Evolutionary conservation across 2,113 vertebrate species (phyloP), one percentile per base, ranked within the genome.

Genomic region (Mugil cephalus): DNA sequence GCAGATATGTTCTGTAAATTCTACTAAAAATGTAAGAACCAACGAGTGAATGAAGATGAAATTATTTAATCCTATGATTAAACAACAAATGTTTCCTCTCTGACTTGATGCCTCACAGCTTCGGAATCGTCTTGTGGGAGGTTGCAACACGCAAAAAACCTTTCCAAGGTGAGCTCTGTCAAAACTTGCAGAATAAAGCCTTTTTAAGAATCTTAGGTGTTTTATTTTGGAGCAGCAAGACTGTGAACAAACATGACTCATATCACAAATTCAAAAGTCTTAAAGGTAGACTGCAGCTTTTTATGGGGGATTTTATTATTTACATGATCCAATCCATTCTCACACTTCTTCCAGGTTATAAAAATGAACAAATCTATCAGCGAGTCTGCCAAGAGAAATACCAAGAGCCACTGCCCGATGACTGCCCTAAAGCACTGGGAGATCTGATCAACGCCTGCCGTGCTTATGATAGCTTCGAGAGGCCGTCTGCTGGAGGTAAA

Each of bases 61-160:
- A 2, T 30, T 2, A 30, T 30, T 30, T 2, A 2, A 30, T 30
- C 5, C 3, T 30, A 3, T 2, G 10, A 61, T 61, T 10, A 17
- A 34, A 7, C 10, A 53, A 15, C 30, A 47, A 30, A 30, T 30
- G 24, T 30, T 9, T 13, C 1, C 19, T 40, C 19, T 52, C 8
- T 2, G 1, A 46, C n/a, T 66, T 65, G 10, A 85, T 67, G 11
- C 88, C 34, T 87, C 94, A 93, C 89, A 97, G 96, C 88, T 95
- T 98, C 6, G 96, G 96, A 13, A 94, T 98, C 1, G 95, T 97
- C 53, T 83, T 98, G 83, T 96, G 95, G 94, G 96, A 98, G 88
- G 92, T 97, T 1, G 87, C 88, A 8, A 96, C 95, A 14, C 91
- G 94, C 21, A 89, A 87, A 54, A 87, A 80, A 72, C 96, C 95